Evolutionary conservation across 2,888 invertebrate species (phyloP).

Genomic region (Crocallis elinguaria): DNA sequence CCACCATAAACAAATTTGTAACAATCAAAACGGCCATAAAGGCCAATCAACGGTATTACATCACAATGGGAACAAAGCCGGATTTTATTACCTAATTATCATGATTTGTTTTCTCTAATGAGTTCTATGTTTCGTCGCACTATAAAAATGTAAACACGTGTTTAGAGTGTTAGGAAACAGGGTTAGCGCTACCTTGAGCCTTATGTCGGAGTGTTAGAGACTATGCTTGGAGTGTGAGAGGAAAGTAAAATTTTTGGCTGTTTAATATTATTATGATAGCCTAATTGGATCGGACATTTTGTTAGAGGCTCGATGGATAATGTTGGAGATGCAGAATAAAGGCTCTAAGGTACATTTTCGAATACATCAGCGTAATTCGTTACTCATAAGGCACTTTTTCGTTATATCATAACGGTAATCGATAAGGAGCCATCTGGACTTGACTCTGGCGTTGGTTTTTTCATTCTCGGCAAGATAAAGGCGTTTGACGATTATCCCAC

Average conservation of each 20-base stretch:
- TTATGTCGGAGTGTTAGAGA: conserved; percentile 26
- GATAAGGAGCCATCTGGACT: too few relatives aligned
- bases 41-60: conserved; percentile 68
- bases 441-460: too few relatives aligned
- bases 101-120: conserved; percentile 82
- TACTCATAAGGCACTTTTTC: too few relatives aligned
- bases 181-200: conserved; percentile 33
- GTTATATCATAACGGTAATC: too few relatives aligned
- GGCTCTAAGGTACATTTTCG: background rate
- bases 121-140: conserved; percentile 64
- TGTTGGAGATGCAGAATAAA: background rate
- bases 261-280: conserved; percentile 66
- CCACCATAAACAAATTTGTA: conserved; percentile 77
- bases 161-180: conserved; percentile 4
- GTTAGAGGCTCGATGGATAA: conserved; percentile 38
- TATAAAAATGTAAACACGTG: conserved; percentile 46
- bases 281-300: conserved; percentile 74
- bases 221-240: background rate
- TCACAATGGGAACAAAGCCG: conserved; percentile 70
- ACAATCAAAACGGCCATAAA: conserved; percentile 73
- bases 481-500: too few relatives aligned
- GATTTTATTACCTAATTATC: conserved; percentile 79
- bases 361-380: too few relatives aligned
- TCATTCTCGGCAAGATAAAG: too few relatives aligned
- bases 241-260: conserved; percentile 38